A percentile compares a stretch with the other conserved stretches of the same genome.
Evolutionary conservation across 2,113 vertebrate genomes (phyloP).

Genomic region (Myxocyprinus asiaticus): DNA sequence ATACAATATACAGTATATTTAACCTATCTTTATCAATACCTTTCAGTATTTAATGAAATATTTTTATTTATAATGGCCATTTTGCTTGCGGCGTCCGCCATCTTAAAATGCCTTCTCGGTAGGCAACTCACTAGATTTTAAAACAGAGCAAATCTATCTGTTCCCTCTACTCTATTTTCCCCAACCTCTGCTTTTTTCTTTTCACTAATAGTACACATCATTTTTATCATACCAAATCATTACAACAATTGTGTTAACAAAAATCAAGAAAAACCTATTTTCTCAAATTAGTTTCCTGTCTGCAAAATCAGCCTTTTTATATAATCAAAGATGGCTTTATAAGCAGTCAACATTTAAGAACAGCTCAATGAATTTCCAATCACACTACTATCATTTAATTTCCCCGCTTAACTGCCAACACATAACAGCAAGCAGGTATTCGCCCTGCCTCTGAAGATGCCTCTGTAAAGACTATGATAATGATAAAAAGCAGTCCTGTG

Average conservation of each 20-base stretch:
- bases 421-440: constrained; percentile 52
- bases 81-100: too few species aligned
- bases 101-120: too few species aligned
- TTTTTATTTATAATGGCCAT: too few species aligned
- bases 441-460: constrained; percentile 19
- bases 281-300: not conserved
- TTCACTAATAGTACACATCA: not conserved
- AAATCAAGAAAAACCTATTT: not conserved
- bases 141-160: too few species aligned
- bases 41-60: too few species aligned
- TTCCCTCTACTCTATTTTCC: not conserved
- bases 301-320: not conserved
- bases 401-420: not conserved
- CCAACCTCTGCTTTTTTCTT: not conserved
- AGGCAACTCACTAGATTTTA: too few species aligned
- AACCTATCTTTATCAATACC: too few species aligned
- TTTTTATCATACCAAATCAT: not conserved
- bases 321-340: not conserved
- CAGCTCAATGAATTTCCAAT: constrained; percentile 17
- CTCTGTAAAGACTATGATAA: constrained; percentile 26
- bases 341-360: not conserved
- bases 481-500: constrained; percentile 36
- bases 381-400: constrained; percentile 12
- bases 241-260: not conserved
- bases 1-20: too few species aligned